Evolutionary conservation across 2,113 vertebrate genomes (phyloP).

Genomic region (Egretta garzetta): DNA sequence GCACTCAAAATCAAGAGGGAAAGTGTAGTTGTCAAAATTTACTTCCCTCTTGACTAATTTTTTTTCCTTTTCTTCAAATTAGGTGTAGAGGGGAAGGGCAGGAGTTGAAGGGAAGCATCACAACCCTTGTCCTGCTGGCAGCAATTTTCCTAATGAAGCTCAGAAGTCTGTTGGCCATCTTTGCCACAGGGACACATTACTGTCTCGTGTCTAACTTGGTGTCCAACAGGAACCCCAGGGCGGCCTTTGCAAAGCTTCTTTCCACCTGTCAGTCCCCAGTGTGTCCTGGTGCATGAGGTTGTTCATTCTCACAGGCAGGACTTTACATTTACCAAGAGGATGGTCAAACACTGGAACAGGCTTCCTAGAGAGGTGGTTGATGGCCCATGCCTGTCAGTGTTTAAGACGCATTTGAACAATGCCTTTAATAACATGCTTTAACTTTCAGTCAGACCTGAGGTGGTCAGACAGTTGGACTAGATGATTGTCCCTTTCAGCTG

Average conservation of each 20-base stretch:
- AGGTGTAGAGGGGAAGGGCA: neutral
- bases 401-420: neutral
- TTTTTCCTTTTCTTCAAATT: neutral
- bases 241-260: neutral
- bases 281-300: neutral
- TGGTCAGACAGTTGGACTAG: neutral
- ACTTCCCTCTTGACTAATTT: neutral
- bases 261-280: neutral
- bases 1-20: neutral
- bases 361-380: neutral
- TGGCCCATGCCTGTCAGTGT: neutral
- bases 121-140: neutral
- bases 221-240: neutral
- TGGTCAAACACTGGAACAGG: neutral
- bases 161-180: neutral
- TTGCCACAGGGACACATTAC: neutral
- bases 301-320: neutral
- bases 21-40: neutral
- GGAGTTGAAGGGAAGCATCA: neutral
- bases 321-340: neutral
- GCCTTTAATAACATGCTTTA: neutral
- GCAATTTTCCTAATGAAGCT: neutral
- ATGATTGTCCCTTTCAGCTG: neutral
- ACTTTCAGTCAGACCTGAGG: neutral
- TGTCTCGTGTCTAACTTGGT: neutral